A percentile compares a stretch with the other conserved stretches of the same genome.
These are phyloP conservation scores for Neosilurus mollespiculum DNA, from an alignment of 2,797 vertebrate genomes.

Conservation along the genomic window DNA sequence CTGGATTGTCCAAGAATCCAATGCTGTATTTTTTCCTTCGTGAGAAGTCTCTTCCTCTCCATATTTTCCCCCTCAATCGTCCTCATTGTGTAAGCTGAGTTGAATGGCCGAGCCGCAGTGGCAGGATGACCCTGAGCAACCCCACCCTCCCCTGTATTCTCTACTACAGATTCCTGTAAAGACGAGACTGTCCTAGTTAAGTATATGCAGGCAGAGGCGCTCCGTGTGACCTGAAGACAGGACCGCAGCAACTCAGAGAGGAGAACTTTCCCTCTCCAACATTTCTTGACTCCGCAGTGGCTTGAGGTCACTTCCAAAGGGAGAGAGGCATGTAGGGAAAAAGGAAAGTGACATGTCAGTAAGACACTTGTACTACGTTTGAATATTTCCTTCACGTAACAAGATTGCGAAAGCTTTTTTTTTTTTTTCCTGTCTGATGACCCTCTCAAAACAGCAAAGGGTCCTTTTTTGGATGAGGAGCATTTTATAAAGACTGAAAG, in stretches of 20 bases:
- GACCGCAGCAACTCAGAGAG: constrained; percentile 44
- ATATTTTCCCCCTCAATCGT: constrained; percentile 40
- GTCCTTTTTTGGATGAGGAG: constrained; percentile 34
- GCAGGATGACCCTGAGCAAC: constrained; percentile 74
- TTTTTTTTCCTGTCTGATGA: constrained; percentile 22
- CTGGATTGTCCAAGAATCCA: constrained; percentile 47
- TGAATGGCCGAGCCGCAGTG: constrained; percentile 53
- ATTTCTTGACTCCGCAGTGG: constrained; percentile 48
- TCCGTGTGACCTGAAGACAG: constrained; percentile 63
- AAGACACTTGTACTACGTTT: constrained; percentile 26
- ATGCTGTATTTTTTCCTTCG: constrained; percentile 30
- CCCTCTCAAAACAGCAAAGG: neutral
- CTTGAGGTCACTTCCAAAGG: constrained; percentile 43
- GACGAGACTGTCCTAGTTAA: constrained; percentile 73
- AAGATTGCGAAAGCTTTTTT: constrained; percentile 20
- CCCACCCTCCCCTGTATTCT: constrained; percentile 71
- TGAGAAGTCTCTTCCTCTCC: constrained; percentile 42
- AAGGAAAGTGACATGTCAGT: constrained; percentile 31
- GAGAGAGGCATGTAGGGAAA: constrained; percentile 39
- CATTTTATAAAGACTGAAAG: constrained; percentile 41
- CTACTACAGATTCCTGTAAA: constrained; percentile 73
- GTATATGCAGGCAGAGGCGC: constrained; percentile 68
- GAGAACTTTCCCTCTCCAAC: constrained; percentile 47
- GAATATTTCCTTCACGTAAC: constrained; percentile 21
- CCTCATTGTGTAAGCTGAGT: constrained; percentile 49